Base-by-base conservation (phyloP, 2,888 invertebrate species). In the Himalopsyche tibetana region DNA sequence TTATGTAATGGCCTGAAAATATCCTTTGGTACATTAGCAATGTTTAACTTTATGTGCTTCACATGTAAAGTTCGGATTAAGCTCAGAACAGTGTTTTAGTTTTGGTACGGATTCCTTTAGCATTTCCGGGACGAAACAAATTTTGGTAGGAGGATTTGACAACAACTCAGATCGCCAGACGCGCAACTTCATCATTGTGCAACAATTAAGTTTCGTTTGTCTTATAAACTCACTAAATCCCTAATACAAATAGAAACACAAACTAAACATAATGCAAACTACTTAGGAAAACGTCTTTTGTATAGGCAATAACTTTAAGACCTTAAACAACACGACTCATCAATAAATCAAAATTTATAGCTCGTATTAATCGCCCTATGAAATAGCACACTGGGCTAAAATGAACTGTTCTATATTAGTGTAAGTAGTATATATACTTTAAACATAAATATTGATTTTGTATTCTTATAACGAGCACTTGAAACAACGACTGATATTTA, bases 171-270 rank as follows among this genome's bases (percentile, higher is more conserved):
- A 51, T 51, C 51, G 51, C 63, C 19, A 63, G 28, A 9, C 63
- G 19, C n/a, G 19, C n/a, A 63, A 63, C 63, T 63, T 51, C 51
- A 51, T 51, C 51, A 15, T 15, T 63, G 63, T 63, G 63, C 63
- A 63, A 63, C 63, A 63, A 63, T 63, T 28, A 63, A 63, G 63
- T 63, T 63, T 63, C 19, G 19, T 63, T 63, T 63, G 63, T 63
- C 19, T 56, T 56, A 56, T 56, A 56, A 56, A n/a, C 56, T 63
- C 63, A 9, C 63, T 63, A 5, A 63, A 63, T 63, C 63, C 15
- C 63, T 11, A n/a, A 28, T 11, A 63, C 63, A 63, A 63, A 63
- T 19, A 63, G 63, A 19, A 63, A 63, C 28, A 63, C 63, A 63
- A 63, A 63, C 19, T 2, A 63, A 63, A 28, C 63, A 63, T 63